Evolutionary conservation across 2,113 vertebrate species (phyloP), one percentile per base, ranked within the genome.

Genomic region (Mastomys coucha): DNA sequence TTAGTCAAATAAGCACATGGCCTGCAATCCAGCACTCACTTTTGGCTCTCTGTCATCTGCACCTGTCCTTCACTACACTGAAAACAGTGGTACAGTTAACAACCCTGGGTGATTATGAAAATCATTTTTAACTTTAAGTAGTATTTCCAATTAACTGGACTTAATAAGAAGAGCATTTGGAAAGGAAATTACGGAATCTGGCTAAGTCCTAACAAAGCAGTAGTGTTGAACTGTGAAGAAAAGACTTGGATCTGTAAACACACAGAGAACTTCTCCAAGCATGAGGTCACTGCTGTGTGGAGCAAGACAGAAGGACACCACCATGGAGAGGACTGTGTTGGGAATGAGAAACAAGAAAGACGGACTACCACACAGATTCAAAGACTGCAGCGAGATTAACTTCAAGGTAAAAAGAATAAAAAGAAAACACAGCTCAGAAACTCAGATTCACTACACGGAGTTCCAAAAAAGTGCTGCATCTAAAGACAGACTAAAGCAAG

Each of bases 361-460:
- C 53, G 76, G 36, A 67, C 45, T n/a, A 36, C 42, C 42, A 80
- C 3, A 58, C 16, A 72, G 51, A 89, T 36, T 63, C 33, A 31
- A 63, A 58, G 51, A 99, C 98, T 99, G 99, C 99, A 99, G 99
- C 95, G 99, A 99, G 99, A 99, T 99, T 97, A 99, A 99, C 98
- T 99, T 99, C 97, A 99, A 99, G 98, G 99, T 99, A 13, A 51
- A 51, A 78, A 20, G 17, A 80, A 84, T 24, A 82, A 36, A 99
- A 99, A 99, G 99, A 99, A 99, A 63, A 99, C 99, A 91, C 99
- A 99, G 99, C 98, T 99, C 99, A 99, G 99, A 98, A 99, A 98
- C 98, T 99, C 31, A 99, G 98, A 99, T 31, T 7, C 99, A 99
- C 98, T 99, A 99, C 98, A 99, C 99, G 99, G 99, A 49, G 99